Evolutionary conservation across 2,888 invertebrate genomes (phyloP), one percentile per base, ranked within the genome.

Genomic region (Ypsolopha scabrella): DNA sequence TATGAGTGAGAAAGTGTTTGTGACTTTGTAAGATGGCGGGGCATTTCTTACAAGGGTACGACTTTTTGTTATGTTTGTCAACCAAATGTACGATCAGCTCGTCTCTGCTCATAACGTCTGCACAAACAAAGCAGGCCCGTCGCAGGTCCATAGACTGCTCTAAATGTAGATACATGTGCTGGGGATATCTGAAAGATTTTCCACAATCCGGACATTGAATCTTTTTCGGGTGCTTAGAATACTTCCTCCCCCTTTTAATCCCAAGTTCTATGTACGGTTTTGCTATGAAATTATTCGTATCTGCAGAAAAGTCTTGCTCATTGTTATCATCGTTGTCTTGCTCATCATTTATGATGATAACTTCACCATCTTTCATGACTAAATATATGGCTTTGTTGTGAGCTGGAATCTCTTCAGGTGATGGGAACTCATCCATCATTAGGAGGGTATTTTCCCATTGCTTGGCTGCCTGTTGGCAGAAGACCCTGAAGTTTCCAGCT

Each of bases 111-210:
- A 81, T 76, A 1, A 81, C 68, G 45, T 64, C 43, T 0, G 75
- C 75, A 52, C 85, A 85, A 13, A 80, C 58, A 41, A 74, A 66
- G 49, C 85, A 85, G 0, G 80, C 80, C 36, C 74, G 61, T 53
- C 69, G 66, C 35, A 69, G 58, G 54, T 80, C 74, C 0, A 69
- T 67, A 0, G 82, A 80, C 13, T 75, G 75, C 47, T 74, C 76
- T 35, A 85, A 67, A 60, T 85, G 83, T 39, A 68, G 58, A 54
- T 70, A 68, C 51, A 83, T 55, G 46, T 67, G 63, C 37, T 72
- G 60, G 0, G 76, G 64, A 54, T 72, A 69, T 2, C 53, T 33
- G 48, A 81, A 83, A 7, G 57, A 54, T 54, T 77, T 82, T 0
- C 68, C 70, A 55, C 85, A 85, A 9, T 65, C 67, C 0, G 72